These are phyloP conservation scores for Poecile montanus DNA, from an alignment of 2,797 vertebrate genomes.

Conservation along the genomic window DNA sequence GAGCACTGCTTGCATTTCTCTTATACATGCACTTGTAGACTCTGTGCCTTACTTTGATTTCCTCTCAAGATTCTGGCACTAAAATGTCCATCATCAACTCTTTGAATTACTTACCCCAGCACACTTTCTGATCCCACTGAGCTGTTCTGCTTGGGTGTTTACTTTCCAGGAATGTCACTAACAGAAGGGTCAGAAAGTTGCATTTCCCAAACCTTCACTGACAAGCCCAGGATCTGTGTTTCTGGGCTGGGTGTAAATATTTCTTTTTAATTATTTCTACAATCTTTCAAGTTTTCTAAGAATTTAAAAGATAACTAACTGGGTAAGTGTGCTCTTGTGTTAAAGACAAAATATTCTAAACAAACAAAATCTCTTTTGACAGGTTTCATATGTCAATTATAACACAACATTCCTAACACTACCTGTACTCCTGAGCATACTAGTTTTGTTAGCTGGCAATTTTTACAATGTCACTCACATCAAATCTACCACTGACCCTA, in stretches of 20 bases:
- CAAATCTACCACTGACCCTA: not conserved
- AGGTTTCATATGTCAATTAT: not conserved
- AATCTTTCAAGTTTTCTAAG: not conserved
- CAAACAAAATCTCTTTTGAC: not conserved
- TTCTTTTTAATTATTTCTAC: slow-evolving; percentile 1
- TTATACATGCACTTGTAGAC: slow-evolving; percentile 4
- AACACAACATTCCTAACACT: not conserved
- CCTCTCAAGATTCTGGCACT: slow-evolving; percentile 61
- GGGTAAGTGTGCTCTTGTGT: not conserved
- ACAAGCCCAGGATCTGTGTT: not conserved
- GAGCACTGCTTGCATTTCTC: slow-evolving; percentile 18
- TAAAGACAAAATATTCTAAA: not conserved
- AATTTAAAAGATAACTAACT: not conserved
- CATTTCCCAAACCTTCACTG: not conserved
- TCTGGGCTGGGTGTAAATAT: not conserved
- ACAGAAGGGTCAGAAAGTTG: not conserved
- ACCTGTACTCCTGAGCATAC: not conserved
- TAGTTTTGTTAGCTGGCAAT: not conserved
- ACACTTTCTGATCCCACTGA: not conserved
- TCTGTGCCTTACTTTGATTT: slow-evolving; percentile 44
- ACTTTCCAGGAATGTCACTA: slow-evolving; percentile 49
- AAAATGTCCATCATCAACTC: slow-evolving; percentile 57
- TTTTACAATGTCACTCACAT: not conserved
- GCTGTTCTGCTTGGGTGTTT: slow-evolving; percentile 28
- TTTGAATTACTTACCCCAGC: slow-evolving; percentile 34